A percentile compares a stretch with the other conserved stretches of the same genome.
Evolutionary conservation across 2,797 vertebrate species (phyloP).

Genomic region (Microchirus variegatus): DNA sequence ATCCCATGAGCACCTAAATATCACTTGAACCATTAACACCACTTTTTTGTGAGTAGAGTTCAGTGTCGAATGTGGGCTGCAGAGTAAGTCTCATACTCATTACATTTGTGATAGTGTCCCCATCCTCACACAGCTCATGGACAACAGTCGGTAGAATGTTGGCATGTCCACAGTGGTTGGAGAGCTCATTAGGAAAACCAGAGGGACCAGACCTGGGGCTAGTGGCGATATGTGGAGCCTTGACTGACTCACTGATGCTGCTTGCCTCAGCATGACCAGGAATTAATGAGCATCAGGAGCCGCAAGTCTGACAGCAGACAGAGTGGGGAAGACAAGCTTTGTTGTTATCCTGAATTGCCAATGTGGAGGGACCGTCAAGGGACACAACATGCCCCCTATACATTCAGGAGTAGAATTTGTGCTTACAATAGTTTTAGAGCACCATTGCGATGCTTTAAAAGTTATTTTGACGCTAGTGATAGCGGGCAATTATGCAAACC

Average conservation of each 20-base stretch:
- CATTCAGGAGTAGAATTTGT: slow-evolving; percentile 10
- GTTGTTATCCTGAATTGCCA: slow-evolving; percentile 34
- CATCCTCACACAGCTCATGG: background rate
- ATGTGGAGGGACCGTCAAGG: slow-evolving; percentile 10
- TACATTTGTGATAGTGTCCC: background rate
- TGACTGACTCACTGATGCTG: slow-evolving; percentile 37
- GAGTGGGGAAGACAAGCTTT: slow-evolving; percentile 8
- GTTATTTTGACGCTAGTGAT: background rate
- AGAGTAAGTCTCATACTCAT: background rate
- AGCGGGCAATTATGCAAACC: too few species aligned
- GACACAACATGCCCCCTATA: slow-evolving; percentile 21
- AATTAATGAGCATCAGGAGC: slow-evolving; percentile 58
- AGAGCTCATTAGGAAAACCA: slow-evolving; percentile 45
- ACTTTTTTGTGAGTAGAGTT: background rate
- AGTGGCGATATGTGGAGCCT: slow-evolving; percentile 22
- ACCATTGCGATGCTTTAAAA: background rate
- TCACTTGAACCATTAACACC: background rate
- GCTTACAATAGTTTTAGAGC: slow-evolving; percentile 12
- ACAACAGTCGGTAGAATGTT: background rate
- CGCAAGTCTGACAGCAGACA: slow-evolving; percentile 31
- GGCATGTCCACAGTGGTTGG: slow-evolving; percentile 34
- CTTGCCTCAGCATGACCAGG: slow-evolving; percentile 44
- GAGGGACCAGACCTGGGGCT: slow-evolving; percentile 13
- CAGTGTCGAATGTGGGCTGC: background rate
- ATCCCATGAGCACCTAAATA: too few species aligned